Percentiles rank a stretch among this genome's conserved stretches.
Conservation (phyloP, 2,888 invertebrate species). For the Criorhina ranunculi region DNA sequence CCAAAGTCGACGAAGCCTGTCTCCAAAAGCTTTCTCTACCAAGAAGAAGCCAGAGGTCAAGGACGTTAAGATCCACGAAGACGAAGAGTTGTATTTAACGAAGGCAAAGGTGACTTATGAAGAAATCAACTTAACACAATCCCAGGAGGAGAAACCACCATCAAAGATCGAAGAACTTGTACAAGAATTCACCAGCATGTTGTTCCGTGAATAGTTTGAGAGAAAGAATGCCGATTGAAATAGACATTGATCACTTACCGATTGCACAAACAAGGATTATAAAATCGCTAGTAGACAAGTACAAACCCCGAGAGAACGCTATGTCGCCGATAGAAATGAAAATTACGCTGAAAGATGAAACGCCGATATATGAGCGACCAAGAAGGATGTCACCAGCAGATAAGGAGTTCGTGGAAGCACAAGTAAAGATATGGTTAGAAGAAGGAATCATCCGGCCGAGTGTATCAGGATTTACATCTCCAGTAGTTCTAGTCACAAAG, state of each 20-base stretch:
- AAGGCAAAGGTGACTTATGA: too few relatives aligned
- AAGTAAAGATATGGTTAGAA: neutral
- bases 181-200: constrained; percentile 2
- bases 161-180: neutral
- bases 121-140: too few relatives aligned
- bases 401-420: neutral
- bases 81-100: too few relatives aligned
- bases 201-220: neutral
- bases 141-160: neutral
- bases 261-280: neutral
- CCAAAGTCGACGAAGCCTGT: neutral
- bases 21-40: neutral
- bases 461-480: neutral
- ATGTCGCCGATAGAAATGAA: neutral
- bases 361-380: neutral
- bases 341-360: neutral
- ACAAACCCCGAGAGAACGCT: constrained; percentile 2
- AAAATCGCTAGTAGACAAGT: neutral
- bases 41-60: neutral
- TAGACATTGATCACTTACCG: neutral
- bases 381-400: neutral
- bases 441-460: constrained; percentile 3
- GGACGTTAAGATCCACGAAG: neutral
- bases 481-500: too few relatives aligned
- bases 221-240: too few relatives aligned